Evolutionary conservation across 2,113 vertebrate species (phyloP), one percentile per base, ranked within the genome.

Genomic region (Rutilus rutilus): DNA sequence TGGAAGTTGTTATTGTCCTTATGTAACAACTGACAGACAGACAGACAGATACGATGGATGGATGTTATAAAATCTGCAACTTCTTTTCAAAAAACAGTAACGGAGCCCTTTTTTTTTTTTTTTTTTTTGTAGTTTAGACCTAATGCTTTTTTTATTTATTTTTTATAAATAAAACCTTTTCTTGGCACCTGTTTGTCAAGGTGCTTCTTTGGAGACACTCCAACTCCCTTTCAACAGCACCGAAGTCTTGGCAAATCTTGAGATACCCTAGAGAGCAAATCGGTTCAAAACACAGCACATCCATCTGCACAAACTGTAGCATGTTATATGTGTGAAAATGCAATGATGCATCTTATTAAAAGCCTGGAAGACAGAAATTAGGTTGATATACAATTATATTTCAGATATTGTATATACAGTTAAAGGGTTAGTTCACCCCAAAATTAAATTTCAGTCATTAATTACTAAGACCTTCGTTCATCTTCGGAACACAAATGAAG

Each of bases 241-340:
- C 8, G 2, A 65, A 64, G 39, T 47, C 78, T 81, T 81, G 78
- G 78, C 78, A 64, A 81, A 81, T 42, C 60, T 81, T 81, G 25
- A 47, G 59, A 47, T 47, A 39, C 78, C 78, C 78, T 62, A 65
- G 78, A 81, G 78, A 65, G 59, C 78, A 47, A 62, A 79, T 81
- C 1, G 5, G 59, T 64, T 65, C 14, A 81, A 81, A 81, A 47
- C 78, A 81, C n/a, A 25, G 59, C 5, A 15, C 39, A 80, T 80
- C 78, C 78, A 45, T 80, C 59, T 80, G 36, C 36, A 80, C 78
- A 45, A 10, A 45, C 78, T 80, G 36, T 74, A 15, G 4, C 5
- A 27, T 60, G 69, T 33, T 59, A 73, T 73, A 71, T 54, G 3
- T 69, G 80, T 17, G 62, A 64, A 82, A 62, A 67, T 52, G n/a